These are phyloP conservation scores for Metalampra italica DNA, from an alignment of 2,888 invertebrate species.

Conservation along the genomic window DNA sequence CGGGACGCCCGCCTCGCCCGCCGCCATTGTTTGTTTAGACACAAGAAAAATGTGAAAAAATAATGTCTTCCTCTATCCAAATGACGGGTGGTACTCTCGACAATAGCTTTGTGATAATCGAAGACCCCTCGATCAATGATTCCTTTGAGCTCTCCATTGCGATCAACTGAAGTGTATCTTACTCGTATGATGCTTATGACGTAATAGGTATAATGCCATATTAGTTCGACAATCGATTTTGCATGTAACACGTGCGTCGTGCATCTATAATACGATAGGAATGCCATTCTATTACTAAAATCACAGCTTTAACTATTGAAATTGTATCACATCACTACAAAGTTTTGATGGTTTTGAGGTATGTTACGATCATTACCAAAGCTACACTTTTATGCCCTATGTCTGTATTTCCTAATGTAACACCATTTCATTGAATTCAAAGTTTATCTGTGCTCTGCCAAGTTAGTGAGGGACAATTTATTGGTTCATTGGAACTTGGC, in stretches of 20 bases:
- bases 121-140: background rate
- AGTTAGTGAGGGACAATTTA: constrained; percentile 43
- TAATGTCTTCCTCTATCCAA: constrained; percentile 47
- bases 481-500: constrained; percentile 47
- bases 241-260: no score
- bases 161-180: no score
- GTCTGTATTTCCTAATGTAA: constrained; percentile 22
- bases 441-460: constrained; percentile 30
- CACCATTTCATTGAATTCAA: constrained; percentile 15
- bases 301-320: no score
- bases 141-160: background rate
- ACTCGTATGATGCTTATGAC: no score
- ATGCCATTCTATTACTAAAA: no score
- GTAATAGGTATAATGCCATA: no score
- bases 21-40: constrained; percentile 62
- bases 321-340: no score
- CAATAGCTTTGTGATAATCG: constrained; percentile 1
- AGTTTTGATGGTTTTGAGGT: no score
- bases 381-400: background rate
- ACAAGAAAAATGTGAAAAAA: constrained; percentile 45
- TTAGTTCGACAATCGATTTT: no score
- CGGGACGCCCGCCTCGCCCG: constrained; percentile 43
- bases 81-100: constrained; percentile 9
- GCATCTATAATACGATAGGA: no score
- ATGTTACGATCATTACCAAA: no score